A percentile compares a stretch with the other conserved stretches of the same genome.
These are phyloP conservation scores for Odontomyia ornata DNA, from an alignment of 2,888 invertebrate species.

Conservation along the genomic window DNA sequence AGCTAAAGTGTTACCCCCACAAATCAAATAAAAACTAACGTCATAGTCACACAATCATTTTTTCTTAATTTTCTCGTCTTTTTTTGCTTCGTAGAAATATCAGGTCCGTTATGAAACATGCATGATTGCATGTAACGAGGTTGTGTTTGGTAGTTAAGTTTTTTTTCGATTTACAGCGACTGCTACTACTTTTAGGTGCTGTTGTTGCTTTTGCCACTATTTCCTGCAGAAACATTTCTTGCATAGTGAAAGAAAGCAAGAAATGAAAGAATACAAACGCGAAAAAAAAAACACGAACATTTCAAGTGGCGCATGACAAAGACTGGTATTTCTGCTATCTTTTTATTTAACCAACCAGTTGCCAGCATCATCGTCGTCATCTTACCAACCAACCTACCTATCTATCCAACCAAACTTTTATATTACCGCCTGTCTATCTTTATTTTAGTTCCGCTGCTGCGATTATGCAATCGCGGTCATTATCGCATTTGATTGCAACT, in stretches of 20 bases:
- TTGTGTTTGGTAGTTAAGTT: conserved; percentile 11
- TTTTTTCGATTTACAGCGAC: conserved; percentile 1
- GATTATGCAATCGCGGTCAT: conserved; percentile 29
- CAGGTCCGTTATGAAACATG: conserved; percentile 41
- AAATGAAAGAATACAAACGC: no score
- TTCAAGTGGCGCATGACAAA: conserved; percentile 12
- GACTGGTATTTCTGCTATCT: no score
- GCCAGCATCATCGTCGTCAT: not conserved
- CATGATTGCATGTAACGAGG: conserved; percentile 12
- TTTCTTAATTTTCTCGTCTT: no score
- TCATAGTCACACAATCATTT: not conserved
- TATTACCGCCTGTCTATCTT: not conserved
- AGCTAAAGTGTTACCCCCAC: no score
- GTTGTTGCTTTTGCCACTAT: not conserved
- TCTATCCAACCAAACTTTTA: no score
- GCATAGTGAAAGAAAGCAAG: no score
- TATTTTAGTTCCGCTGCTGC: not conserved
- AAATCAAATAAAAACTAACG: not conserved
- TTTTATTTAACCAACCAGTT: no score
- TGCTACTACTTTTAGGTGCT: no score
- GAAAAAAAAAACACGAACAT: no score
- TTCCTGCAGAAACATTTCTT: no score
- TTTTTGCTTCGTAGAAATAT: not conserved
- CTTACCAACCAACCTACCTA: not conserved
- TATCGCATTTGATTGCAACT: conserved; percentile 39